Percentiles rank a stretch among this genome's conserved stretches.
These are phyloP conservation scores for Harlomillsia oculata DNA, from an alignment of 1,140 invertebrate species.

Conservation along the genomic window DNA sequence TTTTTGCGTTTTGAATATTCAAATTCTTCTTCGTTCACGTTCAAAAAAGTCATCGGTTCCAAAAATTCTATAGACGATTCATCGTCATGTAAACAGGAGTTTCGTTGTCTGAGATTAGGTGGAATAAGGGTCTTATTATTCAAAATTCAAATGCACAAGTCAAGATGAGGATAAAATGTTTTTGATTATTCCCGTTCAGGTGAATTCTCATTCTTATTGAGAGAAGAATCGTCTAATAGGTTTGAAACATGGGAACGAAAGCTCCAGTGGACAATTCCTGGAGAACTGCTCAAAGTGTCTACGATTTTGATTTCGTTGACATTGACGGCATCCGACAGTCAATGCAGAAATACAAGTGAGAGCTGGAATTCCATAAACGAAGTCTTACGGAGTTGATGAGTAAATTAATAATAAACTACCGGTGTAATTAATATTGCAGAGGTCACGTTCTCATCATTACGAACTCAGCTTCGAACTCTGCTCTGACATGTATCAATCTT, in stretches of 20 bases:
- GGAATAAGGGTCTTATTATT: no score
- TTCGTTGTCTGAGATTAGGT: no score
- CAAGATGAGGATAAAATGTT: no score
- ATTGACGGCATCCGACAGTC: slow-evolving; percentile 61
- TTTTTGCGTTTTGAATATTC: no score
- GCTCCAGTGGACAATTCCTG: slow-evolving; percentile 35
- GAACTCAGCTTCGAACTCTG: slow-evolving; percentile 79
- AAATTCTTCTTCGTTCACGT: no score
- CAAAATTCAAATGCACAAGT: no score
- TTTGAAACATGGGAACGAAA: neutral
- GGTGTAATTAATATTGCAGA: slow-evolving; percentile 38
- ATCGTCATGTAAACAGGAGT: no score
- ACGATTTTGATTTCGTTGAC: slow-evolving; percentile 64
- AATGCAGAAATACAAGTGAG: slow-evolving; percentile 57
- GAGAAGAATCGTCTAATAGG: no score
- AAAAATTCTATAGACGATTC: no score
- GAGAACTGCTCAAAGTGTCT: slow-evolving; percentile 56
- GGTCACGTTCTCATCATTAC: slow-evolving; percentile 64
- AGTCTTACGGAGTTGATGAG: neutral
- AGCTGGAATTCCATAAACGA: neutral
- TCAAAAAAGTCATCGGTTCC: no score
- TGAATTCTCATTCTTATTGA: no score
- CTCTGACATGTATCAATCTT: slow-evolving; percentile 63
- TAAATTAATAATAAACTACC: neutral
- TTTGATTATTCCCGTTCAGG: no score